phyloP scores from a whole-genome alignment of 1,140 invertebrate species.

The Heliothis virescens region DNA sequence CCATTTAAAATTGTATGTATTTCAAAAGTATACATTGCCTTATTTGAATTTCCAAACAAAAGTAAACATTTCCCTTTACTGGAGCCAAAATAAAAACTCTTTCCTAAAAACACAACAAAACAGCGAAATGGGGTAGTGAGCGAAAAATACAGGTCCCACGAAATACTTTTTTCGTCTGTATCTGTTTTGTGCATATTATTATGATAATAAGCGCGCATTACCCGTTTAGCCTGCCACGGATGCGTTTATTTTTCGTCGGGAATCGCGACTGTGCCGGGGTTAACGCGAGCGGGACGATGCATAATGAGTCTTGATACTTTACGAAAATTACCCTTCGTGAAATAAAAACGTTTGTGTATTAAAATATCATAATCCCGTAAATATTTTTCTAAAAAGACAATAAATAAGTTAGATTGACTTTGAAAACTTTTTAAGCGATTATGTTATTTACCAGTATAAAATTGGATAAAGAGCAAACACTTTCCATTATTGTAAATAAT shows the following conservation, averaged over 20 bases:
- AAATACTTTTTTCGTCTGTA: conserved; percentile 41
- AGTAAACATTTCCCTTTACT: background rate
- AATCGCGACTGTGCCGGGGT: conserved; percentile 66
- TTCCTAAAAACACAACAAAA: conserved; percentile 16
- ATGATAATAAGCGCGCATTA: conserved; percentile 81
- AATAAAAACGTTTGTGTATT: no score
- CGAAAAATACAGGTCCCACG: conserved; percentile 52
- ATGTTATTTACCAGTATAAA: no score
- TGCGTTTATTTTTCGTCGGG: conserved; percentile 80
- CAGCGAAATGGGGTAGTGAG: background rate
- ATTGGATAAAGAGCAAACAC: no score
- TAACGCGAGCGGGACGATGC: background rate
- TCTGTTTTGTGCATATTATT: conserved; percentile 75
- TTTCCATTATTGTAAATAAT: no score
- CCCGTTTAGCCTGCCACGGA: conserved; percentile 78
- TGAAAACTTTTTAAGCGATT: no score
- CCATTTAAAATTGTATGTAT: no score
- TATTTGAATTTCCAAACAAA: background rate
- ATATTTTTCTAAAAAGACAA: no score
- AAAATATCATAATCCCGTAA: no score
- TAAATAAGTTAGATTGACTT: no score
- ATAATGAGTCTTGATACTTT: background rate
- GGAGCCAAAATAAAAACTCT: background rate
- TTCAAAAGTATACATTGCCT: background rate
- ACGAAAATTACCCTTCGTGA: background rate